Evolutionary conservation across 2,888 invertebrate genomes (phyloP).

Genomic region (Papilio protenor): DNA sequence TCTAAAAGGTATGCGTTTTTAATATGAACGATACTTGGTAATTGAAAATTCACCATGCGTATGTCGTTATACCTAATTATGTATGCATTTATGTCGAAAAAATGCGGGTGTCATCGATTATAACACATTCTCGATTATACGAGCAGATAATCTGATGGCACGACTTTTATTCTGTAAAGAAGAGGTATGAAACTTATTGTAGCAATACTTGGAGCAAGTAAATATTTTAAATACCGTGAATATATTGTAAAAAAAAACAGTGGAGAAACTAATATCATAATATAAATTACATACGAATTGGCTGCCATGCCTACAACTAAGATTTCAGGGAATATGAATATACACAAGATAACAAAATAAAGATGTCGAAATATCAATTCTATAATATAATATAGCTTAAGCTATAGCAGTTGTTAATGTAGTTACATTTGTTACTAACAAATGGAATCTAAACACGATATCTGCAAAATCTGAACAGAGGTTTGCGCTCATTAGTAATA

Average conservation of each 20-base stretch:
- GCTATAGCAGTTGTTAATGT: too few relatives aligned
- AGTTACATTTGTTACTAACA: slow-evolving; percentile 1
- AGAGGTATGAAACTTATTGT: neutral
- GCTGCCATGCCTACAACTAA: too few relatives aligned
- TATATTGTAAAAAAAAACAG: too few relatives aligned
- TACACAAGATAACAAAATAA: neutral
- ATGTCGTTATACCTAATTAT: slow-evolving; percentile 11
- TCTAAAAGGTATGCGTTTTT: slow-evolving; percentile 11
- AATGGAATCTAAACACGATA: slow-evolving; percentile 12
- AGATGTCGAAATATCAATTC: neutral
- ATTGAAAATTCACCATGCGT: slow-evolving; percentile 26
- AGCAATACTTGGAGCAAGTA: neutral
- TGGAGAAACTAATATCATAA: too few relatives aligned
- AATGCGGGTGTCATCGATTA: slow-evolving; percentile 33
- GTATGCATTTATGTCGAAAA: slow-evolving; percentile 37
- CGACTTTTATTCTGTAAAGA: neutral
- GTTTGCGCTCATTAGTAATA: slow-evolving; percentile 30
- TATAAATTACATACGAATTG: too few relatives aligned
- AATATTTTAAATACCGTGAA: neutral
- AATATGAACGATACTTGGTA: slow-evolving; percentile 25
- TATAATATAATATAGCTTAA: neutral
- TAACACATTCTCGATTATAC: slow-evolving; percentile 34
- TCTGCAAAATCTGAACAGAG: slow-evolving; percentile 19
- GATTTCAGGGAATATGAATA: too few relatives aligned
- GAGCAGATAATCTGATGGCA: slow-evolving; percentile 9